Base-by-base conservation (phyloP, 2,888 invertebrate genomes). In the Noctua comes region DNA sequence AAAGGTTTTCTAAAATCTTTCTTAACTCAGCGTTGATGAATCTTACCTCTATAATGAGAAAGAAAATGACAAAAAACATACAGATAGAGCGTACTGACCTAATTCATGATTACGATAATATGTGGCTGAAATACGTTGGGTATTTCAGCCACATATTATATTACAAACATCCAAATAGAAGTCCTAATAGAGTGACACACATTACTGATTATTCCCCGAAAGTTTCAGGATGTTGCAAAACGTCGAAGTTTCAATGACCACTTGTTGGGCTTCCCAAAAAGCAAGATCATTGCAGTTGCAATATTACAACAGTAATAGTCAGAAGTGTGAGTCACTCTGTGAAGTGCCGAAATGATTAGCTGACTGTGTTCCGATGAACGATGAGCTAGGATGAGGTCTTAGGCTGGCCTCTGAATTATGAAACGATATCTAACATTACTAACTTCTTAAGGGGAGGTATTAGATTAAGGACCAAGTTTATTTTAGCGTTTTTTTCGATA, bases 251-350 rank as follows among this genome's bases (percentile, higher is more conserved):
- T 71, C 88, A 69, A 76, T 79, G 73, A 71, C 73, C 74, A 64
- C 72, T 54, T 59, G 51, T 48, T 75, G 83, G 82, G 62, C 72
- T 86, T 84, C 76, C 87, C 88, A 80, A 66, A n/a, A 51, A 48
- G 40, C 66, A 46, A 62, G 66, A 77, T 71, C 66, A 70, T 73
- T 70, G 82, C 70, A 77, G 70, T 70, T 59, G 68, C 24, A 68
- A 46, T 51, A 69, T 86, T 83, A 71, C 88, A 74, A 76, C 76
- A 84, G 46, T 7, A 31, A 51, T 75, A 71, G 77, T 46, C 51
- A 73, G 81, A 73, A 81, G 24, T 16, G 64, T 88, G 88, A 89
- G 36, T 86, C 88, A 88, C 11, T 18, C 16, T 0, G 43, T 8
- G 64, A 68, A 51, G 72, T 87, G 76, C 70, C 27, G 80, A 69